These are phyloP conservation scores for Enteromius radiatus DNA, from an alignment of 2,797 vertebrate species.

Conservation along the genomic window DNA sequence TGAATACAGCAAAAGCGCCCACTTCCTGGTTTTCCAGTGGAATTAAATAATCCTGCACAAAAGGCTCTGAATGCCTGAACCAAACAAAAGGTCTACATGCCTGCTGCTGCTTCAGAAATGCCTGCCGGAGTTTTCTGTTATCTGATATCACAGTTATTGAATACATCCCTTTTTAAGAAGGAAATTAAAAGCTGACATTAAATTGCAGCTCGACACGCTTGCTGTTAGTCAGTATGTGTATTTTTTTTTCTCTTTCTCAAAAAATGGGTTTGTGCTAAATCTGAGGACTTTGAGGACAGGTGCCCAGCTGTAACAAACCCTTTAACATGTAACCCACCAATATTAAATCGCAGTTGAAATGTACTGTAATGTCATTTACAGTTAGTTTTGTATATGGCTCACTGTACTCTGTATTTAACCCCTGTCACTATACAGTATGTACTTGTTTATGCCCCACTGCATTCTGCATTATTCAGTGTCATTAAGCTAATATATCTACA, in stretches of 20 bases:
- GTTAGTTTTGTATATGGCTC: slow-evolving; percentile 1
- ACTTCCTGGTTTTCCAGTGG: slow-evolving; percentile 70
- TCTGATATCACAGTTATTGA: slow-evolving; percentile 73
- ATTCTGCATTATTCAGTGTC: slow-evolving; percentile 45
- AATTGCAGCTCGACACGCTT: slow-evolving; percentile 37
- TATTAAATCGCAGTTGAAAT: background rate
- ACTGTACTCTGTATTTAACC: slow-evolving; percentile 25
- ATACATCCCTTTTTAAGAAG: slow-evolving; percentile 74
- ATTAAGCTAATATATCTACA: slow-evolving; percentile 48
- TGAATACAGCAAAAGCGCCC: slow-evolving; percentile 68
- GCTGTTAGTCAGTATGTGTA: slow-evolving; percentile 37
- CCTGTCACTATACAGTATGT: background rate
- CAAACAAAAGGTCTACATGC: slow-evolving; percentile 76
- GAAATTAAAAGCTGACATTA: slow-evolving; percentile 66
- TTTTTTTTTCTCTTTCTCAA: slow-evolving; percentile 8
- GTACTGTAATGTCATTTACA: background rate
- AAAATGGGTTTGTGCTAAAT: background rate
- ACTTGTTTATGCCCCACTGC: background rate
- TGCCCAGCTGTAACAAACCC: background rate
- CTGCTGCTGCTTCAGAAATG: slow-evolving; percentile 69
- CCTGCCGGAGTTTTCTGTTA: slow-evolving; percentile 73
- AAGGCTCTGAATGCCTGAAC: slow-evolving; percentile 75
- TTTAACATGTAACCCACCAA: background rate
- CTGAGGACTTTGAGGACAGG: slow-evolving; percentile 31
- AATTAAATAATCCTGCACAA: slow-evolving; percentile 76